phyloP scores from a whole-genome alignment of 1,140 invertebrate species.

The Calliphora vicina region DNA sequence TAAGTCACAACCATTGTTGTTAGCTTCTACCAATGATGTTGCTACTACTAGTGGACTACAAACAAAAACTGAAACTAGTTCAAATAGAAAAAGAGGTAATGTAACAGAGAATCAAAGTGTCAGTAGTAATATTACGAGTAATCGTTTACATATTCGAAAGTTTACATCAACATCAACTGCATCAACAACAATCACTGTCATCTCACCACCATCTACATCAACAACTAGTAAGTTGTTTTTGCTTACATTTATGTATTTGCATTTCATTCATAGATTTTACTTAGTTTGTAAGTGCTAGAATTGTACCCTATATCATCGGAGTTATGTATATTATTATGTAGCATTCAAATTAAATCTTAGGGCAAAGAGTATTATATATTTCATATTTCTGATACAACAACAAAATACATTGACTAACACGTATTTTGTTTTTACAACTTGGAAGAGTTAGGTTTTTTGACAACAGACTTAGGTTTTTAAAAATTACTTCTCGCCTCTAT shows the following conservation, averaged over 20 bases:
- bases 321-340: too few species aligned
- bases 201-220: background rate
- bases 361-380: too few species aligned
- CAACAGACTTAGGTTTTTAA: too few species aligned
- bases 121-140: background rate
- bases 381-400: too few species aligned
- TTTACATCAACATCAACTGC: background rate
- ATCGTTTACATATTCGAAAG: background rate
- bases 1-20: background rate
- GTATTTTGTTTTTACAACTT: too few species aligned
- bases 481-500: too few species aligned
- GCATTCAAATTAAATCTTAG: too few species aligned
- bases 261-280: too few species aligned
- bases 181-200: background rate
- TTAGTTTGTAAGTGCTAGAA: too few species aligned
- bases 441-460: too few species aligned
- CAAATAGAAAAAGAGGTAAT: background rate
- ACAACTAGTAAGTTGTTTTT: slow-evolving; percentile 3
- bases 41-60: background rate
- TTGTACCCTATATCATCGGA: too few species aligned
- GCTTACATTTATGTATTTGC: background rate
- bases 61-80: background rate
- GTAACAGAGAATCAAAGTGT: background rate
- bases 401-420: too few species aligned
- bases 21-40: background rate